phyloP scores from a whole-genome alignment of 2,888 invertebrate genomes.

The Graphium colonna region DNA sequence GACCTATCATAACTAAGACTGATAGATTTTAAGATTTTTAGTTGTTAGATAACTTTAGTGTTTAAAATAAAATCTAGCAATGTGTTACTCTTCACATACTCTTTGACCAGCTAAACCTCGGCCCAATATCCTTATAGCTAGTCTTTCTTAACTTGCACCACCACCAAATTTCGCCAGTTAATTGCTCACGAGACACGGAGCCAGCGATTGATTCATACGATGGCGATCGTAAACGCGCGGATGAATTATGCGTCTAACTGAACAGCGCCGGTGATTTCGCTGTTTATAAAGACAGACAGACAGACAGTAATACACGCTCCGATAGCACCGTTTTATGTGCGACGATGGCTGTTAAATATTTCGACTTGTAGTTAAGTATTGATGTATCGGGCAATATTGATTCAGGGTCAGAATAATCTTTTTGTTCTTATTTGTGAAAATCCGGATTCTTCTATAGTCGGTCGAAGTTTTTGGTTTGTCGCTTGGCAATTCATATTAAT shows the following conservation, averaged over 20 bases:
- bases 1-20: no score
- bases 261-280: slow-evolving; percentile 12
- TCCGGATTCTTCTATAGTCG: no score
- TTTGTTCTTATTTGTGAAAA: no score
- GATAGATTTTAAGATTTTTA: no score
- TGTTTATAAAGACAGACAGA: slow-evolving; percentile 10
- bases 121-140: no score
- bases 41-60: no score
- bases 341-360: slow-evolving; percentile 3
- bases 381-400: slow-evolving; percentile 23
- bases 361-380: slow-evolving; percentile 5
- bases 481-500: no score
- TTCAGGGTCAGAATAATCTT: slow-evolving; percentile 22
- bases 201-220: slow-evolving; percentile 54
- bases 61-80: no score
- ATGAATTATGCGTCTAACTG: slow-evolving; percentile 34
- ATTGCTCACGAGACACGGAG: slow-evolving; percentile 50
- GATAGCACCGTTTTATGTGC: slow-evolving; percentile 11
- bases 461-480: no score
- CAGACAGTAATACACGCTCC: slow-evolving; percentile 7
- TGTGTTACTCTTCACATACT: no score
- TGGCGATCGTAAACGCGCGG: slow-evolving; percentile 41
- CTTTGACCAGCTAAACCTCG: no score
- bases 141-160: slow-evolving; percentile 34
- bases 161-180: slow-evolving; percentile 39